Base-by-base conservation (phyloP, 92 coral and sea anemone species). In the Anthopleura xanthogrammica region DNA sequence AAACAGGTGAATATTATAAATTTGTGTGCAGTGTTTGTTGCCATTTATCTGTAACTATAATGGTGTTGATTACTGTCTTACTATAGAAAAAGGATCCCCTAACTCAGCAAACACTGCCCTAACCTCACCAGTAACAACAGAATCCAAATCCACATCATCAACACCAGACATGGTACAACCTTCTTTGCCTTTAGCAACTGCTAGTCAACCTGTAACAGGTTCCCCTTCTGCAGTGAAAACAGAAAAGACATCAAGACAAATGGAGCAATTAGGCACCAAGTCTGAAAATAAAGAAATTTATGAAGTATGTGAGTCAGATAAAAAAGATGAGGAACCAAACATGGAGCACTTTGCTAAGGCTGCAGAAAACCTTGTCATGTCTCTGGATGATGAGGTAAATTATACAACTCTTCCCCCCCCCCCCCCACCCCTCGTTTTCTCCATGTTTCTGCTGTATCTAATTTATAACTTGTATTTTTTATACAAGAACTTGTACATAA, bases 261-360 rank as follows among this genome's bases (percentile, higher is more conserved):
- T 46, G 41, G 29, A 82, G 0, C 79, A 86, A 46, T 36, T 86
- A 12, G 12, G 24, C 20, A 50, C 40, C 29, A 29, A 60, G 20
- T 42, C 42, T 83, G 57, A 74, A 6, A 42, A 66, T 13, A 6
- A 56, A 58, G 65, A 77, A 60, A 9, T 50, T 7, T 11, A 9
- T 76, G 79, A 43, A 52, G 71, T 71, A 68, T 65, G 64, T 10
- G 65, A 75, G 17, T 60, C 52, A 16, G 81, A 80, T 52, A 82
- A 73, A 50, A 77, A 52, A 20, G 95, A 93, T 12, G 98, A 93
- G 5, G 98, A 93, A 83, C 92, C 91, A 29, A 91, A 91, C 58
- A 93, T 93, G 93, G 98, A 93, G 16, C 92, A 97, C 80, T 88
- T 97, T 71, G 94, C 91, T 13, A 80, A 93, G 77, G 99, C 98